Evolutionary conservation across 1,140 invertebrate species (phyloP).

Genomic region (Geopemphigus sp.): DNA sequence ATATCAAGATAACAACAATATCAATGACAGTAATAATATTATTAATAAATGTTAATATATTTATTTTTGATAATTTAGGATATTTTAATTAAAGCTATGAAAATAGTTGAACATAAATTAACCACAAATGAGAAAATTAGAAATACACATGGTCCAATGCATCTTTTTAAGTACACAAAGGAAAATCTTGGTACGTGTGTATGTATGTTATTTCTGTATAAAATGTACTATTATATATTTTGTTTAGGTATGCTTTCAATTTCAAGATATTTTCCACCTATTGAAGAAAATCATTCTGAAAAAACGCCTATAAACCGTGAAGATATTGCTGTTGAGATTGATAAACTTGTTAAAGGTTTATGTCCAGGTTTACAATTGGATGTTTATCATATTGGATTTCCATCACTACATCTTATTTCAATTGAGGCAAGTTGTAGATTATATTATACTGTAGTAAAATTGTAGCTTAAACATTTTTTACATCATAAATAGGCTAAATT

Average conservation of each 20-base stretch:
- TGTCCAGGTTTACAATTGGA: slow-evolving; percentile 68
- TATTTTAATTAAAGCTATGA: slow-evolving; percentile 75
- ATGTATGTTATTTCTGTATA: slow-evolving; percentile 50
- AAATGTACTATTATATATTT: neutral
- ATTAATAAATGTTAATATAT: neutral
- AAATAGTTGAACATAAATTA: slow-evolving; percentile 65
- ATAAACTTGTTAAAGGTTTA: slow-evolving; percentile 71
- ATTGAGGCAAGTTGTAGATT: slow-evolving; percentile 63
- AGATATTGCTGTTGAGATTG: slow-evolving; percentile 63
- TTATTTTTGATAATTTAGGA: slow-evolving; percentile 57
- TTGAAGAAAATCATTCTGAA: slow-evolving; percentile 58
- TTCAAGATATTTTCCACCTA: slow-evolving; percentile 67
- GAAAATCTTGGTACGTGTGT: slow-evolving; percentile 60
- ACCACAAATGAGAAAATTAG: slow-evolving; percentile 70
- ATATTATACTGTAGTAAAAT: slow-evolving; percentile 1
- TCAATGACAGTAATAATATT: no score
- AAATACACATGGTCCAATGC: slow-evolving; percentile 84
- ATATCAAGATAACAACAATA: neutral
- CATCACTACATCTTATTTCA: slow-evolving; percentile 78
- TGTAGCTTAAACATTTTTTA: neutral
- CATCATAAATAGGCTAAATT: slow-evolving; percentile 61
- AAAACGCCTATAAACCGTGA: slow-evolving; percentile 57
- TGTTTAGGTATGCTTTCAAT: slow-evolving; percentile 55
- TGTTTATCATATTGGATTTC: slow-evolving; percentile 84
- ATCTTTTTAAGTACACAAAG: slow-evolving; percentile 68